Base-by-base conservation (phyloP, 2,888 invertebrate genomes). In the Drosophila maculinotata region DNA sequence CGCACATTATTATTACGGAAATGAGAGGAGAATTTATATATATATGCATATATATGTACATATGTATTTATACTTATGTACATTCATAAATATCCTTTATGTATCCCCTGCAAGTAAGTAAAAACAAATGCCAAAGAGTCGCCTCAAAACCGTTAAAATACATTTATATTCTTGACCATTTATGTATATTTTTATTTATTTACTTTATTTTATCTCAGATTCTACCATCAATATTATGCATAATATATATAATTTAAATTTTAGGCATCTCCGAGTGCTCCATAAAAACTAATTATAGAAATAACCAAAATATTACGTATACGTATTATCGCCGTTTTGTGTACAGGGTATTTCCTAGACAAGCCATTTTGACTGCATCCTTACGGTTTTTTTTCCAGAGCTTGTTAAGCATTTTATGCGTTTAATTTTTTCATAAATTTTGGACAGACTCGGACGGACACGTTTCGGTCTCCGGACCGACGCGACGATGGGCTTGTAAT, bases 1-100 rank as follows among this genome's bases (percentile, higher is more conserved):
- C 83, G 80, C 83, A 84, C 83, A 87, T 84, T 88, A 86, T 84
- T 87, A 84, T 87, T 73, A 83, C 80, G 84, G 79, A 86, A 86
- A 87, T 70, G 74, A 69, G 83, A 45, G 70, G 64, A 60, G 70
- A 44, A 52, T 35, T 52, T 26, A 52, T 36, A 38, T 17, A 25
- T 31, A 20, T 23, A 15, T 30, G 14, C 28, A 14, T 47, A 26
- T 9, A 38, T 10, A 44, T 20, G 9, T 26, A 36, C 3, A 45
- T 23, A 56, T n/a, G 17, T 14, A 33, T 25, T 23, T 9, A 38
- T 39, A 39, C 20, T 8, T n/a, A n/a, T 41, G 17, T 6, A 30
- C 39, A 10, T n/a, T n/a, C n/a, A n/a, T n/a, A n/a, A n/a, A n/a
- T n/a, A n/a, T n/a, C n/a, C n/a, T n/a, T n/a, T 41, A 23, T 31